phyloP scores from a whole-genome alignment of 2,888 invertebrate species.

The Hypolimnas misippus region DNA sequence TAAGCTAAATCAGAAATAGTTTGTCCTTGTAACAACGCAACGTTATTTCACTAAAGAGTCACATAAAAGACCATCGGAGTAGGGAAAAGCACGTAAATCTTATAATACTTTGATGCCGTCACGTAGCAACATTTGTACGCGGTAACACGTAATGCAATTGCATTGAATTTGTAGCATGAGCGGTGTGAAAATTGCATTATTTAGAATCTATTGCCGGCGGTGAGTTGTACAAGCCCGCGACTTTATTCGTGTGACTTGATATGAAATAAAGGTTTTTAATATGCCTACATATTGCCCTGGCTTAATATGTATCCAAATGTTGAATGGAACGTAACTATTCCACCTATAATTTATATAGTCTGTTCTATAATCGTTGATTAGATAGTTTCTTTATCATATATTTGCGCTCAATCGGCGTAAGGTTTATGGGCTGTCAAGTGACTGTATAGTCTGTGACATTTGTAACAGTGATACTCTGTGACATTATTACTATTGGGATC shows the following conservation, averaged over 20 bases:
- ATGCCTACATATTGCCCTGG: too few species aligned
- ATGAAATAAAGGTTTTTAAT: too few species aligned
- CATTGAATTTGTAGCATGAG: conserved; percentile 26
- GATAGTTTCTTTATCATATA: too few species aligned
- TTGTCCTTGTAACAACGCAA: background rate
- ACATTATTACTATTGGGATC: too few species aligned
- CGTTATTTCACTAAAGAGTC: background rate
- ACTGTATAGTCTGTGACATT: too few species aligned
- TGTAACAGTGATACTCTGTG: too few species aligned
- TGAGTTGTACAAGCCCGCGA: background rate
- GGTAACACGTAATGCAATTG: conserved; percentile 27
- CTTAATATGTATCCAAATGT: too few species aligned
- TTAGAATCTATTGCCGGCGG: conserved; percentile 23
- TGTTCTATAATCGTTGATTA: too few species aligned
- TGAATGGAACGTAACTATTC: too few species aligned
- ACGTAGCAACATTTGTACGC: conserved; percentile 29
- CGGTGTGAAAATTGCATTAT: conserved; percentile 30
- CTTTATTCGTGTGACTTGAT: background rate
- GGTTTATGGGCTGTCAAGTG: too few species aligned
- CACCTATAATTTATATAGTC: too few species aligned
- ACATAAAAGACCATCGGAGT: background rate
- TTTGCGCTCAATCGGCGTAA: too few species aligned
- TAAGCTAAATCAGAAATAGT: background rate
- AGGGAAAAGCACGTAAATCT: conserved; percentile 22
- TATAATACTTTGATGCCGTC: conserved; percentile 26